Evolutionary conservation across 23 tunicate species (phyloP).

Genomic region (Halocynthia roretzi): DNA sequence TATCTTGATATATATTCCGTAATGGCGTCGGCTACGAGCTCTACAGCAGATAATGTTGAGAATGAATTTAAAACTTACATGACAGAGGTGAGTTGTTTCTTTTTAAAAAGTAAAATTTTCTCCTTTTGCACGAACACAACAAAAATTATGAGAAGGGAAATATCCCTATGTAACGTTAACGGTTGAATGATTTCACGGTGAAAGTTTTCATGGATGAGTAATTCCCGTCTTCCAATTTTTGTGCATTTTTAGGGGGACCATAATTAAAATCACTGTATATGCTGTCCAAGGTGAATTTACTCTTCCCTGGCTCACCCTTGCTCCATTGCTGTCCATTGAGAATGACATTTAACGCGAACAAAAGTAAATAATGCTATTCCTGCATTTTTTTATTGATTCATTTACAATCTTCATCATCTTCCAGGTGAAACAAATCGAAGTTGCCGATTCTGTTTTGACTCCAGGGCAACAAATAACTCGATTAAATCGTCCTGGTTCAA

Average conservation of each 20-base stretch:
- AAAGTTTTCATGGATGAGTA: too few species aligned
- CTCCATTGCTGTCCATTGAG: background rate
- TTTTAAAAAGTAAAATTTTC: too few species aligned
- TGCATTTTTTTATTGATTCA: too few species aligned
- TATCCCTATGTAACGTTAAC: too few species aligned
- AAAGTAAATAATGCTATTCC: too few species aligned
- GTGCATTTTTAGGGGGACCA: too few species aligned
- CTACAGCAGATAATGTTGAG: slow-evolving; percentile 5
- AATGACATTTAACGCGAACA: background rate
- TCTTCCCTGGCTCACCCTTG: background rate
- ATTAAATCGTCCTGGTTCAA: slow-evolving; percentile 94
- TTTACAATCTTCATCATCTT: too few species aligned
- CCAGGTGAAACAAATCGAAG: slow-evolving; percentile 85
- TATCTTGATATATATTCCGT: background rate
- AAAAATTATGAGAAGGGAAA: too few species aligned
- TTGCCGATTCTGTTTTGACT: slow-evolving; percentile 93
- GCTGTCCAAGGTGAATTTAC: background rate
- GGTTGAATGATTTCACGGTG: too few species aligned
- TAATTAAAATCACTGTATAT: too few species aligned
- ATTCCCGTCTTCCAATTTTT: too few species aligned
- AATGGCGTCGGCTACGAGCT: background rate
- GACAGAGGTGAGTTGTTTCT: slow-evolving; percentile 23
- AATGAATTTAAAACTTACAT: slow-evolving; percentile 50
- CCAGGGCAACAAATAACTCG: slow-evolving; percentile 90
- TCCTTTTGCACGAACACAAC: too few species aligned